Evolutionary conservation across 2,888 invertebrate species (phyloP).

Genomic region (Diachrysia chrysitis): DNA sequence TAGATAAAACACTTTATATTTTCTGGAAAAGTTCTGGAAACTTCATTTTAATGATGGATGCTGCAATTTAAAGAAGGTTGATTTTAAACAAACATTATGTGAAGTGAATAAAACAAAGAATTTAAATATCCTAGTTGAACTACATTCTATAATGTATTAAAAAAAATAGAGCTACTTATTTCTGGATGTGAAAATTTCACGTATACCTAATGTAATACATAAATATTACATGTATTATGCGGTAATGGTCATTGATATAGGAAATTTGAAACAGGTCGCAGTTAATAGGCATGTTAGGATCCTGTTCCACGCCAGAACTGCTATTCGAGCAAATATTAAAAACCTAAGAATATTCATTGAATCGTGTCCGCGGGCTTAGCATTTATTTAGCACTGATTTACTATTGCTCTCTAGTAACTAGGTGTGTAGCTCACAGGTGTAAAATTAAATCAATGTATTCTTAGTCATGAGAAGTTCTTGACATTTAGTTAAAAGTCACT

Average conservation of each 20-base stretch:
- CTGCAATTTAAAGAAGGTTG: too few species aligned
- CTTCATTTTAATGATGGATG: not conserved
- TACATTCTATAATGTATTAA: not conserved
- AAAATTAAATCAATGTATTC: slow-evolving; percentile 58
- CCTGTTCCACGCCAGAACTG: not conserved
- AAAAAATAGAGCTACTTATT: not conserved
- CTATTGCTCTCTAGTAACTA: slow-evolving; percentile 32
- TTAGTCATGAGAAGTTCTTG: slow-evolving; percentile 53
- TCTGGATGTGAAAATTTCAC: not conserved
- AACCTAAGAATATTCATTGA: too few species aligned
- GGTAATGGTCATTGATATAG: not conserved
- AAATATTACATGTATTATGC: not conserved
- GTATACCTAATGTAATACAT: not conserved
- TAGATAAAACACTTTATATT: not conserved
- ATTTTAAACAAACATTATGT: too few species aligned
- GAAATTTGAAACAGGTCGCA: not conserved
- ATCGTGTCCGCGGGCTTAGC: too few species aligned
- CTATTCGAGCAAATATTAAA: too few species aligned
- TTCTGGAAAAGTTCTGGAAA: not conserved
- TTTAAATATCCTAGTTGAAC: not conserved
- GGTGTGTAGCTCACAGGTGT: slow-evolving; percentile 49
- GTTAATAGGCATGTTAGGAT: not conserved
- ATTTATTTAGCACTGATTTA: slow-evolving; percentile 23
- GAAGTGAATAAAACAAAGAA: too few species aligned
- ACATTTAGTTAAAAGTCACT: slow-evolving; percentile 53